Conservation (phyloP, 2,113 vertebrate genomes). For the Chamaetylas fuelleborni region DNA sequence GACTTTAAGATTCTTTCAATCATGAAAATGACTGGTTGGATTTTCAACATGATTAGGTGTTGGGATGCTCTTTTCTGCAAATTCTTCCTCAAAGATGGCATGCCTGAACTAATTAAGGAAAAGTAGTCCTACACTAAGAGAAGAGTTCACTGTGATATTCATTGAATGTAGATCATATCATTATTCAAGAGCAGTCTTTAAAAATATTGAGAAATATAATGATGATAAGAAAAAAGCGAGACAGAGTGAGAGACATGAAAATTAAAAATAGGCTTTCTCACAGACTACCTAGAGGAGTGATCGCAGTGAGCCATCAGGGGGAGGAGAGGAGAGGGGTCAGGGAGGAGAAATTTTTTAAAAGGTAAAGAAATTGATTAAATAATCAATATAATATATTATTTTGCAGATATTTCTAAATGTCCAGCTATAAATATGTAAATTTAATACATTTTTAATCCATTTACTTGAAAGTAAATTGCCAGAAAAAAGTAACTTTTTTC, state of each 20-base stretch:
- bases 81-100: not conserved
- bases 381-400: not conserved
- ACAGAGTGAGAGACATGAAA: not conserved
- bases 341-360: not conserved
- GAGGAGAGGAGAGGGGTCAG: fast-evolving
- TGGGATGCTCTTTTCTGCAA: not conserved
- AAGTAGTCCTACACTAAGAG: not conserved
- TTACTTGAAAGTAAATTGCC: not conserved
- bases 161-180: not conserved
- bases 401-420: not conserved
- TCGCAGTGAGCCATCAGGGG: fast-evolving
- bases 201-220: not conserved
- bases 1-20: not conserved
- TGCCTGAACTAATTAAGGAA: not conserved
- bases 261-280: not conserved
- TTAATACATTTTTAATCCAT: not conserved
- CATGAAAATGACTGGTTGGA: not conserved
- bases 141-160: not conserved
- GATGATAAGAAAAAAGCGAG: not conserved
- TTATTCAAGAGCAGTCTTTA: not conserved
- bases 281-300: not conserved
- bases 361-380: not conserved
- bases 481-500: not conserved
- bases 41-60: not conserved
- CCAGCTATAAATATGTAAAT: not conserved